A percentile compares a stretch with the other conserved stretches of the same genome.
Conservation (phyloP, 2,797 vertebrate genomes). For the Phaenicophaeus curvirostris region DNA sequence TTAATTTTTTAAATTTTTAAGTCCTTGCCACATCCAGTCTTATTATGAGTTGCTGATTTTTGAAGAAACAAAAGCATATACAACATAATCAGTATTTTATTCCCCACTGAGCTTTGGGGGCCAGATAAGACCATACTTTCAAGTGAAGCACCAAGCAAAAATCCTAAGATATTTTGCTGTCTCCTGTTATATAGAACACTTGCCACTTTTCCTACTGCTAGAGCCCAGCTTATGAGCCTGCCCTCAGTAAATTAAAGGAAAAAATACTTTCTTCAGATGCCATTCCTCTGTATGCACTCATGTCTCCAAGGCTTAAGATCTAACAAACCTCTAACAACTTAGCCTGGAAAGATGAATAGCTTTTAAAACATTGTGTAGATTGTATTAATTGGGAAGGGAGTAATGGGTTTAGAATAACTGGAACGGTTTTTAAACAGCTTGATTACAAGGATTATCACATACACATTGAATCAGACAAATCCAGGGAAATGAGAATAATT, state of each 20-base stretch:
- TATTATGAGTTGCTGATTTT: background rate
- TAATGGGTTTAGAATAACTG: constrained; percentile 72
- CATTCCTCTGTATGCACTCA: constrained; percentile 67
- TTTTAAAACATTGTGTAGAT: constrained; percentile 74
- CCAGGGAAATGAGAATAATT: constrained; percentile 76
- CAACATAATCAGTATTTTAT: background rate
- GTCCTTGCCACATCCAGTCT: background rate
- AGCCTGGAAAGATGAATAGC: constrained; percentile 74
- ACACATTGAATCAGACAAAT: constrained; percentile 75
- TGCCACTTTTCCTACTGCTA: constrained; percentile 34
- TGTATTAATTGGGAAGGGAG: constrained; percentile 72
- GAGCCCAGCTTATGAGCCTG: constrained; percentile 24
- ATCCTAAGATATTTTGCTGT: background rate
- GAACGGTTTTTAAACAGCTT: constrained; percentile 70
- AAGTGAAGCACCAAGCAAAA: constrained; percentile 9
- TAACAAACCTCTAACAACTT: constrained; percentile 71
- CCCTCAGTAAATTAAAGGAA: constrained; percentile 64
- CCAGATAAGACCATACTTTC: background rate
- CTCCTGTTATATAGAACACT: background rate
- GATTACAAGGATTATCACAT: constrained; percentile 75
- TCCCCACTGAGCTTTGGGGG: background rate
- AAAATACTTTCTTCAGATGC: constrained; percentile 66
- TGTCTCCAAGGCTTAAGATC: constrained; percentile 76
- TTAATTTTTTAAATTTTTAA: background rate
- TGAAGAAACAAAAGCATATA: background rate